Base-by-base conservation (phyloP, 37 sponge, comb jelly and placozoan genomes). In the Theonella swinhoei region DNA sequence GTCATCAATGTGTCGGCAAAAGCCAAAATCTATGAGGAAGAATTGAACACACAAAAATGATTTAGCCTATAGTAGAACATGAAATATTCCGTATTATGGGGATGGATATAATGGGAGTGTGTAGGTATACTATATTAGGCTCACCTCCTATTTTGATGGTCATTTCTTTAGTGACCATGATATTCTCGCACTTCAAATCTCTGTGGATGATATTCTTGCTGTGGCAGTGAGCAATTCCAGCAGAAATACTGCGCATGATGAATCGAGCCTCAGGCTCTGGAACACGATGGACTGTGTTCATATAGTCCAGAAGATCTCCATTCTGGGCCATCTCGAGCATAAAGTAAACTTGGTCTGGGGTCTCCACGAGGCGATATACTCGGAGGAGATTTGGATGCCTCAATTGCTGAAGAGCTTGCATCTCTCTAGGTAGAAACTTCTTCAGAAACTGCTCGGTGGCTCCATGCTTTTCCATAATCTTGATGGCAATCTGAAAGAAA, bases 151-250 rank as follows among this genome's bases (percentile, higher is more conserved):
- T 30, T 67, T 95, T 95, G 62, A 95, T 74, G n/a, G 77, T 70
- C 89, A 81, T 82, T 70, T 79, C 59, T 29, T 79, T 83, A 20
- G 60, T 83, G 19, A 95, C 74, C 42, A 95, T 76, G 23, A 95
- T 78, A 64, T 95, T 95, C 87, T 95, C 95, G 42, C 91, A 91
- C 42, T 95, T 95, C 61, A 95, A 84, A 63, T 95, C 95, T 63
- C 95, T 76, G 78, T 92, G 95, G 28, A 65, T 85, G 11, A 95
- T 64, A 62, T 85, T 80, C 54, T 75, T 76, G 11, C 34, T 1
- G 68, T 95, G 95, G 36, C 85, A 85, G 66, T 84, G 80, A 39
- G 88, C 75, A 1, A 95, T 37, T 0, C 72, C 95, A 33, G 63
- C 43, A 2, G 70, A 25, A 1, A 91, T 78, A 65, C 91, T 89